Base-by-base conservation (phyloP, 2,888 invertebrate genomes). In the Drosophila niveifrons region DNA sequence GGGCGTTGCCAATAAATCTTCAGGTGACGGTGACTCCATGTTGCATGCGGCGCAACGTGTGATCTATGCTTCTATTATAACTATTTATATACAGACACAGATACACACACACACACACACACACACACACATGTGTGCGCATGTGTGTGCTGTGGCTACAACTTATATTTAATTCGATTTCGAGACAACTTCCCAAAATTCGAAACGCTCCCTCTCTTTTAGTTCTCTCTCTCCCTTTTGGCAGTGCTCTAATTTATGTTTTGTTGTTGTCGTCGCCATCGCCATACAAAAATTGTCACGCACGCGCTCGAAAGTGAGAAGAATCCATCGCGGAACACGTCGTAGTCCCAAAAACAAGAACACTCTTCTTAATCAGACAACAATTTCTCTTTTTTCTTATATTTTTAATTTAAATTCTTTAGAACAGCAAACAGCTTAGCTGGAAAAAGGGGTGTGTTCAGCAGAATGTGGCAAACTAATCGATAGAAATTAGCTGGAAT, bases 1-100 rank as follows among this genome's bases (percentile, higher is more conserved):
- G 88, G 86, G 89, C 88, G 82, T 75, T 79, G 82, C 69, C 87
- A 88, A 92, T 92, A 92, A 92, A 92, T 92, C 92, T 92, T 86
- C 68, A 83, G 90, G 87, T 90, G 90, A 83, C 88, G 77, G 56
- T 71, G 90, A 91, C 91, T 90, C 90, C 91, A 90, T 91, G 90
- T 91, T 90, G 89, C 89, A 86, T 88, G 89, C 84, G 81, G 84
- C 88, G 82, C 82, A 90, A 77, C 80, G 83, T 88, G 90, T 91
- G 91, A 91, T 91, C 90, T 91, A 90, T 91, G 86, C 87, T 89
- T 88, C 83, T 91, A 90, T 90, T 90, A 91, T 82, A 90, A 86
- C 88, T 89, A 89, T 88, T 88, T 89, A 86, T 84, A 86, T 66
- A 75, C 65, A 72, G 31, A 66, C 43, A 65, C 57, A 66, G 13